Evolutionary conservation across 2,797 vertebrate species (phyloP).

Genomic region (Tauraco hartlaubi): DNA sequence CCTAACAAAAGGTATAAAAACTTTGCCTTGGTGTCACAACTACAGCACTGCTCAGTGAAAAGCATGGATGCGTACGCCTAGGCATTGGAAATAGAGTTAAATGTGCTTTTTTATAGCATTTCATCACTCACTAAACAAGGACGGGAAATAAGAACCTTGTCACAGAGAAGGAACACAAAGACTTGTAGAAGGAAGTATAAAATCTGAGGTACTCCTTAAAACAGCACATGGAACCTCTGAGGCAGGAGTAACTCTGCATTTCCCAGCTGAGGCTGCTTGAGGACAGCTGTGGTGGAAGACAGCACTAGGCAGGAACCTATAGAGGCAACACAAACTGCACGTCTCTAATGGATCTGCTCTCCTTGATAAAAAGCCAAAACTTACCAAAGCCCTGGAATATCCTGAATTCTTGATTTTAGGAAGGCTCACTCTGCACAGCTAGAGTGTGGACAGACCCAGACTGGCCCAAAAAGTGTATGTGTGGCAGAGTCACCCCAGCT

Average conservation of each 20-base stretch:
- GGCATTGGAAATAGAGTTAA: background rate
- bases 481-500: background rate
- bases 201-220: background rate
- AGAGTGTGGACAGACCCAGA: background rate
- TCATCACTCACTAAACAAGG: background rate
- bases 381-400: background rate
- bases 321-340: background rate
- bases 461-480: background rate
- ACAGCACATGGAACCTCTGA: background rate
- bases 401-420: background rate
- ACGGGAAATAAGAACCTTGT: background rate
- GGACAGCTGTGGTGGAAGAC: background rate
- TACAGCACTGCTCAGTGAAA: fast-evolving
- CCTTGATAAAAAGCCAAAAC: background rate
- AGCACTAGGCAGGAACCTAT: background rate
- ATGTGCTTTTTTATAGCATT: background rate
- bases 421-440: background rate
- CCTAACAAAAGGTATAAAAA: background rate
- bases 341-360: background rate
- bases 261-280: background rate
- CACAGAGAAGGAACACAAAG: background rate
- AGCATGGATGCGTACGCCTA: background rate
- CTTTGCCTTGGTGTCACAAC: background rate
- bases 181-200: background rate
- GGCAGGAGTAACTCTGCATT: background rate